Evolutionary conservation across 2,113 vertebrate genomes (phyloP).

Genomic region (Apteryx mantelli): DNA sequence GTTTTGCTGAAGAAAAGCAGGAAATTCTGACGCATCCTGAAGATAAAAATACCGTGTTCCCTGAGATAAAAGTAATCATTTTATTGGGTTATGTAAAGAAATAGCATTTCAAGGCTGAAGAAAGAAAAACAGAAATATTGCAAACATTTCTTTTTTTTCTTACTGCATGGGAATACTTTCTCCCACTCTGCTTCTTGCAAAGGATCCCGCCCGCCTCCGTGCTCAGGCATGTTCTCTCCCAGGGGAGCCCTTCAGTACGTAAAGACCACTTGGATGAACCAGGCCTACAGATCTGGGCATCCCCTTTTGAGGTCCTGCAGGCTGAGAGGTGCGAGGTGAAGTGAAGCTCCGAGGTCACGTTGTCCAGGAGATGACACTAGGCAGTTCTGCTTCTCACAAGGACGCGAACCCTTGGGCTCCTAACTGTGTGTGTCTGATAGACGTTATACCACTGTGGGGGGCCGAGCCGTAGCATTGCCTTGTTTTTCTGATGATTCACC

Average conservation of each 20-base stretch:
- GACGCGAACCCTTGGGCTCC: background rate
- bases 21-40: conserved; percentile 43
- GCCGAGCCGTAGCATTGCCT: fast-evolving
- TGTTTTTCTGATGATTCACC: fast-evolving
- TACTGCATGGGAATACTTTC: background rate
- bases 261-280: background rate
- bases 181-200: background rate
- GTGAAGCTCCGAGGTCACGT: background rate
- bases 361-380: background rate
- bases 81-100: background rate
- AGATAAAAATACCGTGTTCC: conserved; percentile 47
- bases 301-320: fast-evolving
- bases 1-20: background rate
- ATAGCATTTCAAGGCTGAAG: background rate
- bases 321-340: background rate
- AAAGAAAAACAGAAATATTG: background rate
- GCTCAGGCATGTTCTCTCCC: background rate
- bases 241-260: background rate
- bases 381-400: background rate
- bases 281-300: background rate
- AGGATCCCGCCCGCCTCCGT: background rate
- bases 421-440: background rate
- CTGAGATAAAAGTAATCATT: conserved; percentile 60
- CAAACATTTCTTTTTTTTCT: background rate
- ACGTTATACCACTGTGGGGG: background rate